A percentile compares a stretch with the other conserved stretches of the same genome.
Evolutionary conservation across 1,140 invertebrate species (phyloP).

Genomic region (Panonychus citri): DNA sequence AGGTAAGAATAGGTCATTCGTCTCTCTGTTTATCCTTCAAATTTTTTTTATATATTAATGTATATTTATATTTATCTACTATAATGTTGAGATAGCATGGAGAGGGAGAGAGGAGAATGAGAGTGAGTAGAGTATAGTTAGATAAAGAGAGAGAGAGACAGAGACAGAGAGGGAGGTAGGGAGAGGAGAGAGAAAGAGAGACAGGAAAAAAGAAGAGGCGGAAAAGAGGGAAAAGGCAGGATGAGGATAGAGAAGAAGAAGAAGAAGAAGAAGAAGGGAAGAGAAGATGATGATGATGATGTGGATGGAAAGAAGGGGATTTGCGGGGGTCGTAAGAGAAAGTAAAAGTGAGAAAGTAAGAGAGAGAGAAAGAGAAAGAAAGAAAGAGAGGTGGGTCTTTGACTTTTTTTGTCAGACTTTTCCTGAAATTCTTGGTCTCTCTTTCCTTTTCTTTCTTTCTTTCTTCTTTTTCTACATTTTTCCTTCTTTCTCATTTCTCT

Average conservation of each 20-base stretch:
- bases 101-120: not conserved
- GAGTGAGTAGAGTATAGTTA: not conserved
- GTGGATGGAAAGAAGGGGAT: not conserved
- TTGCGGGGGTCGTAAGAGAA: not conserved
- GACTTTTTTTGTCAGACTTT: not conserved
- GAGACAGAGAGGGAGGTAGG: not conserved
- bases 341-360: not conserved
- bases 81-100: not conserved
- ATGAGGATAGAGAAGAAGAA: not conserved
- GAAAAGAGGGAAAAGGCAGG: not conserved
- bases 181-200: not conserved
- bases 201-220: not conserved
- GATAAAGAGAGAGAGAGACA: not conserved
- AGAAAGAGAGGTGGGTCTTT: not conserved
- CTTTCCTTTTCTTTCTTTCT: not conserved
- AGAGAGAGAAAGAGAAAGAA: not conserved
- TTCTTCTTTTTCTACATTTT: not conserved
- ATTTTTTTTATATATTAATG: not conserved
- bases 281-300: not conserved
- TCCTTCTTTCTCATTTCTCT: not conserved
- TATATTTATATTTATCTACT: not conserved
- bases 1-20: not conserved
- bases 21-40: not conserved
- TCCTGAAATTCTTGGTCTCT: not conserved
- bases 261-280: not conserved